Conservation (phyloP, 2,888 invertebrate genomes). For the Caenorhabditis zanzibari region DNA sequence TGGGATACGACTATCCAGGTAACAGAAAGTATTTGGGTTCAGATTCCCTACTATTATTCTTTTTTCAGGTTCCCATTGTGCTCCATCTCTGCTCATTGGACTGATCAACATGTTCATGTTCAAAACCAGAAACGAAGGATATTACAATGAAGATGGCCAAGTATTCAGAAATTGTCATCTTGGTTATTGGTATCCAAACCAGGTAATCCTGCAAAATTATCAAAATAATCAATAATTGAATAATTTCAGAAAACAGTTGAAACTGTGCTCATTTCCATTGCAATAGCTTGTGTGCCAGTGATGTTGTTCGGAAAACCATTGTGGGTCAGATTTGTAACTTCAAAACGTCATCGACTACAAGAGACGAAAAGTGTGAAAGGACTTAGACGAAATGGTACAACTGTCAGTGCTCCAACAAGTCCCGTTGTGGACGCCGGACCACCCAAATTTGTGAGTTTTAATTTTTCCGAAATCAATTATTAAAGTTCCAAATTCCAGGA, state of each 20-base stretch:
- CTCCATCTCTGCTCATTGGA: slow-evolving; percentile 80
- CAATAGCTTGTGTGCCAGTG: slow-evolving; percentile 82
- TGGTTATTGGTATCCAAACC: slow-evolving; percentile 84
- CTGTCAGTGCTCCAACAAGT: slow-evolving; percentile 47
- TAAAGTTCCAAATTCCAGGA: slow-evolving; percentile 8
- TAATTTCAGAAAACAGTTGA: slow-evolving; percentile 75
- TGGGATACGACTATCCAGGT: slow-evolving; percentile 80
- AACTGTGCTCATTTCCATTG: slow-evolving; percentile 84
- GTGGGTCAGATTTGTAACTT: slow-evolving; percentile 35
- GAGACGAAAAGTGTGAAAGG: slow-evolving; percentile 46
- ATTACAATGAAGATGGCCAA: slow-evolving; percentile 58
- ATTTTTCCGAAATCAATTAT: neutral
- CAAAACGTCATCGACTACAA: slow-evolving; percentile 12
- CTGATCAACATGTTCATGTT: slow-evolving; percentile 82
- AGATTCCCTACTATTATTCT: too few species aligned
- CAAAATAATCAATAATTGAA: neutral
- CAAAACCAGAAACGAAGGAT: slow-evolving; percentile 71
- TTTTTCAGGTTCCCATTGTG: too few species aligned
- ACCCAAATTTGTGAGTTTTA: slow-evolving; percentile 30
- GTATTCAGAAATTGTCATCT: slow-evolving; percentile 75
- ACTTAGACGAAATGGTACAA: slow-evolving; percentile 30
- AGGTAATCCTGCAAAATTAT: slow-evolving; percentile 66
- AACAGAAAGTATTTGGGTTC: slow-evolving; percentile 64
- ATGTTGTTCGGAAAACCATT: slow-evolving; percentile 83
- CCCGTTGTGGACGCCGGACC: slow-evolving; percentile 10